phyloP scores from a whole-genome alignment of 92 coral and sea anemone species.

The Actinostola sp. region DNA sequence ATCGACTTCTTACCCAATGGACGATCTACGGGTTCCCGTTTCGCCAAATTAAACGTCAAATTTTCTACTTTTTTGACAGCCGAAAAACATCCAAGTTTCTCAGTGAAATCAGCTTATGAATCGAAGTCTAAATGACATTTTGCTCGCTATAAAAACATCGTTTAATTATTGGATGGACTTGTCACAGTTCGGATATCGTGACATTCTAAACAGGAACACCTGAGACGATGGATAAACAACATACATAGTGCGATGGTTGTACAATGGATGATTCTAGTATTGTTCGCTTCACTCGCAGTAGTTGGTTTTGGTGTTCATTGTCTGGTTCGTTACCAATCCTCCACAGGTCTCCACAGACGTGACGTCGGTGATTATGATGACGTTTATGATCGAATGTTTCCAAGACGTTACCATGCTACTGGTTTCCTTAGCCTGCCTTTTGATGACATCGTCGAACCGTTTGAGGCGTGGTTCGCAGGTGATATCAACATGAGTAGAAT shows the following conservation, averaged over 20 bases:
- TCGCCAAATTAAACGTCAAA: too few relatives aligned
- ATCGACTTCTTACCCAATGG: too few relatives aligned
- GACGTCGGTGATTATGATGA: slow-evolving; percentile 67
- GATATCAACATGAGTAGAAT: slow-evolving; percentile 89
- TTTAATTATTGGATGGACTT: too few relatives aligned
- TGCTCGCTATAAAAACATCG: too few relatives aligned
- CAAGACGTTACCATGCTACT: slow-evolving; percentile 84
- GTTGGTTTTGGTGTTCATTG: background rate
- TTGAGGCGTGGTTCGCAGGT: slow-evolving; percentile 99
- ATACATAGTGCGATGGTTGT: background rate
- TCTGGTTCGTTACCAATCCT: background rate
- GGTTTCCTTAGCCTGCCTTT: slow-evolving; percentile 87
- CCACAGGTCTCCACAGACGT: background rate
- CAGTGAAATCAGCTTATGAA: too few relatives aligned
- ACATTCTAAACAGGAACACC: too few relatives aligned
- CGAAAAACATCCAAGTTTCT: too few relatives aligned
- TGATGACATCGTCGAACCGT: slow-evolving; percentile 92
- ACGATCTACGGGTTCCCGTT: too few relatives aligned
- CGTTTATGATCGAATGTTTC: slow-evolving; percentile 64
- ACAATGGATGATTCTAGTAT: background rate
- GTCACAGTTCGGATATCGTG: too few relatives aligned
- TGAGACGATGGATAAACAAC: too few relatives aligned
- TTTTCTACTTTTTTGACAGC: too few relatives aligned
- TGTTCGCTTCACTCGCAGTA: background rate
- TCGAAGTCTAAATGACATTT: too few relatives aligned